Conservation (phyloP, 2,888 invertebrate species). For the Eustalomyia histrio region DNA sequence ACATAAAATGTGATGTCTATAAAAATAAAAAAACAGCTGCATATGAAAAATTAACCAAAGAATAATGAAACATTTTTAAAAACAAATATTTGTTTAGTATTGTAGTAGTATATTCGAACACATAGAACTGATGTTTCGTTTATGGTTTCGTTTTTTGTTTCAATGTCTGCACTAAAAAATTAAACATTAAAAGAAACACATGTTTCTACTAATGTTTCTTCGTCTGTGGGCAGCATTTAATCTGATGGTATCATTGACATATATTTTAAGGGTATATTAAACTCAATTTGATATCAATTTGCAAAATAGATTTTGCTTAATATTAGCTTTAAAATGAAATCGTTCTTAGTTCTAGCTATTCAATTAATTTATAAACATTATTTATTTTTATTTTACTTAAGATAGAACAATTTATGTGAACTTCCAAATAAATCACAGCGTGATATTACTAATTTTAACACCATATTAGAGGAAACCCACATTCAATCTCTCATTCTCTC, state of each 20-base stretch:
- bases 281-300: not conserved
- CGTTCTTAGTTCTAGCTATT: not conserved
- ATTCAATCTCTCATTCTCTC: not conserved
- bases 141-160: too few species aligned
- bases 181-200: too few species aligned
- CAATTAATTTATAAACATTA: not conserved
- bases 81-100: too few species aligned
- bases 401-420: not conserved
- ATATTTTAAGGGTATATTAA: not conserved
- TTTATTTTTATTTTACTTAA: not conserved
- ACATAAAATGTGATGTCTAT: too few species aligned
- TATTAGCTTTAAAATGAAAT: not conserved
- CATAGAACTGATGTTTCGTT: too few species aligned
- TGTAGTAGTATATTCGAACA: too few species aligned
- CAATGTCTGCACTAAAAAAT: too few species aligned
- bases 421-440: constrained; percentile 44
- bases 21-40: too few species aligned
- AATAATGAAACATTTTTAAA: too few species aligned
- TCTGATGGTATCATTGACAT: not conserved
- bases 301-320: not conserved
- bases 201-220: too few species aligned
- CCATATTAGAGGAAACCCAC: constrained; percentile 34
- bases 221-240: too few species aligned
- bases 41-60: too few species aligned
- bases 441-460: constrained; percentile 40